Conservation (phyloP, 2,797 vertebrate genomes). For the Ficedula albicollis region DNA sequence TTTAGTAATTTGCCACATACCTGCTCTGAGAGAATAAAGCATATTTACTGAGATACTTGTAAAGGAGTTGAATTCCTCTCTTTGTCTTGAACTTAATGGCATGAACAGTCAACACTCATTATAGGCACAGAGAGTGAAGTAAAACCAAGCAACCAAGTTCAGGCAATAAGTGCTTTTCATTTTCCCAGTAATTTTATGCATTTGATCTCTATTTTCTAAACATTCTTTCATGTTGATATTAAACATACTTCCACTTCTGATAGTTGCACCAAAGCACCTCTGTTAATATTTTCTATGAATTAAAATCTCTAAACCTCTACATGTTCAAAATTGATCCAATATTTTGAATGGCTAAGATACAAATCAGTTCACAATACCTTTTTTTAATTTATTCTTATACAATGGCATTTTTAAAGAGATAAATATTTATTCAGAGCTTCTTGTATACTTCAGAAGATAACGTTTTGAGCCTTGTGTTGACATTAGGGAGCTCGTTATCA, state of each 20-base stretch:
- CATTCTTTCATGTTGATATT: neutral
- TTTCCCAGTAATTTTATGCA: neutral
- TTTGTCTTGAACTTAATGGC: neutral
- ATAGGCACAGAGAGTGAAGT: neutral
- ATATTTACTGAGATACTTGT: neutral
- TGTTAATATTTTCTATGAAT: neutral
- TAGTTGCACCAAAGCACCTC: neutral
- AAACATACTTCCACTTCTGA: neutral
- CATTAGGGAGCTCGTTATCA: accelerated
- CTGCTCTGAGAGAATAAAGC: neutral
- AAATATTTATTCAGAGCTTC: neutral
- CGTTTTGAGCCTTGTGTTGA: neutral
- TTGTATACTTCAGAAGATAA: neutral
- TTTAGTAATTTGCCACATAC: neutral
- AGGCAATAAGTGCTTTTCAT: neutral
- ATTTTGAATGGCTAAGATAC: neutral
- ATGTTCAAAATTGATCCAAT: neutral
- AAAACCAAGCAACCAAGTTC: neutral
- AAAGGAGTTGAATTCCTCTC: neutral
- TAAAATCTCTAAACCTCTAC: neutral
- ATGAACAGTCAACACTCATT: neutral
- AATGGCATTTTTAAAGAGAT: neutral
- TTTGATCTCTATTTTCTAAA: neutral
- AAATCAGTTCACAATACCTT: neutral
- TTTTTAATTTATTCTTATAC: neutral